Conservation (phyloP, 2,888 invertebrate species). For the Gisinianus flammeolus region DNA sequence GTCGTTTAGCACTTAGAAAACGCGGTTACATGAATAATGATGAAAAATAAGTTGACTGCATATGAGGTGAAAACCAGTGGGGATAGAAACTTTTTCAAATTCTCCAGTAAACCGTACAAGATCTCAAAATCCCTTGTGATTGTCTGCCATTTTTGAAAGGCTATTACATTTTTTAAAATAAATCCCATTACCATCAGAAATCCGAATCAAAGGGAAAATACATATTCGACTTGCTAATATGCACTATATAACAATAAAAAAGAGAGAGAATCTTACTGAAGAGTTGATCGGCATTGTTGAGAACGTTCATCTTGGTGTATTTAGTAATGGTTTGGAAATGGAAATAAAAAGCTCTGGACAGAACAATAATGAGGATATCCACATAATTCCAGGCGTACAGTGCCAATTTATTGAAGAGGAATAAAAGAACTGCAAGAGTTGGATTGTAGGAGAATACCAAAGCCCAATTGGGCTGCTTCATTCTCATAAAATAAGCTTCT, state of each 20-base stretch:
- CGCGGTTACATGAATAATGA: conserved; percentile 33
- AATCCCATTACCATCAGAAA: too few species aligned
- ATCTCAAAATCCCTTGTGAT: conserved; percentile 23
- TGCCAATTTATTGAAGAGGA: conserved; percentile 29
- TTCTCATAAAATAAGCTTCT: neutral
- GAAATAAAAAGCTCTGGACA: conserved; percentile 25
- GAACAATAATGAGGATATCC: conserved; percentile 33
- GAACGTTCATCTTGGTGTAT: neutral
- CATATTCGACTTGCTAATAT: neutral
- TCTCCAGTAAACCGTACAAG: conserved; percentile 1
- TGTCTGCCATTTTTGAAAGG: neutral
- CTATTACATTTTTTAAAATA: neutral
- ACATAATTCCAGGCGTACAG: conserved; percentile 29
- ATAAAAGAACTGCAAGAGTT: neutral
- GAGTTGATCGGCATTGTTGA: neutral
- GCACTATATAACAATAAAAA: too few species aligned
- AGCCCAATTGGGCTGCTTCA: conserved; percentile 16
- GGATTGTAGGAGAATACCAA: conserved; percentile 20
- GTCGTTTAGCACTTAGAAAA: neutral
- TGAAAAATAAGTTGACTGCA: conserved; percentile 29
- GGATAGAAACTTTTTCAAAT: conserved; percentile 23
- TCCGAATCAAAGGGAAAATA: too few species aligned
- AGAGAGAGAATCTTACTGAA: neutral
- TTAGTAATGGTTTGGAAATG: conserved; percentile 6
- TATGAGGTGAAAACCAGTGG: conserved; percentile 29